Base-by-base conservation (phyloP, 2,888 invertebrate species). In the Troides oblongomaculatus region DNA sequence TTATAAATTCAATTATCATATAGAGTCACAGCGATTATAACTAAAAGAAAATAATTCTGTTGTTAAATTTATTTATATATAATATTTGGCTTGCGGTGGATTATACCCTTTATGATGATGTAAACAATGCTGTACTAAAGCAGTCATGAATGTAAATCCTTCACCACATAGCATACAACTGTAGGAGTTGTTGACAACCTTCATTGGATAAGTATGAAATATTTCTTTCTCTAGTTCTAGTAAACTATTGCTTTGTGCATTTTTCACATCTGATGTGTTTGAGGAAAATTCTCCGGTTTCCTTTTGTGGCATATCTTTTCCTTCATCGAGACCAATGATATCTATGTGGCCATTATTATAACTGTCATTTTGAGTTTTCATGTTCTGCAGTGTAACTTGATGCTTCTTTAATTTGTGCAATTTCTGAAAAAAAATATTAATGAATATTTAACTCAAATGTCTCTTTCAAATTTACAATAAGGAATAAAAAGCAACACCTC, bases 361-460 rank as follows among this genome's bases (percentile, higher is more conserved):
- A 8, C 73, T 74, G 64, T 87, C 85, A 72, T 79, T 84, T 73
- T 81, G 84, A n/a, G 75, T 69, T 74, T 84, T 84, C 0, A 74
- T 50, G 43, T 72, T 75, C 50, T 80, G 80, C 12, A 75, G 25
- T 0, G 74, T 63, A 10, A 85, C 76, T 74, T 85, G 84, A 73
- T 92, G 92, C 66, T 92, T 92, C 72, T 87, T 89, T 58, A 83
- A 60, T 77, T 87, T 90, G 74, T 92, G 92, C 53, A 84, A 66
- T 84, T 87, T 91, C 92, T 92, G 87, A 56, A 90, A 90, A 70
- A 61, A 50, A 50, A 14, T n/a, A 0, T 39, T 50, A 17, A 50
- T 14, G 14, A 50, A 50, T 4, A 50, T 50, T 50, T 14, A 1
- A 17, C 14, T 50, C 0, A 14, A 14, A 17, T 18, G 18, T 17